phyloP scores from a whole-genome alignment of 2,113 vertebrate species.

The Grus americana region DNA sequence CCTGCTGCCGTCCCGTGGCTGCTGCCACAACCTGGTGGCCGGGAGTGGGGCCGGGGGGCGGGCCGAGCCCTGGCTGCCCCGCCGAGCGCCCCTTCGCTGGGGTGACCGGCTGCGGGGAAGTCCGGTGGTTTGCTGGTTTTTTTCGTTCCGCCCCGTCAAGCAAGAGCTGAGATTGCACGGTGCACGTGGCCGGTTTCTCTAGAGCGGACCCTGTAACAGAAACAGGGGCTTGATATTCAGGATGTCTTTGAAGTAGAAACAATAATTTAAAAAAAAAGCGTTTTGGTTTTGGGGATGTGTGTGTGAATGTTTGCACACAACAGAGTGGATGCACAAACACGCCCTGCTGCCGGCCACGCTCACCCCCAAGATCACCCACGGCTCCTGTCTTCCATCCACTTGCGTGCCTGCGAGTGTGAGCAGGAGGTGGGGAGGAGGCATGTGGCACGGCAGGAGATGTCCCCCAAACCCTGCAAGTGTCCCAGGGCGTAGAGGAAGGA shows the following conservation, averaged over 20 bases:
- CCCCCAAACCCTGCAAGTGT: background rate
- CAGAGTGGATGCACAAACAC: background rate
- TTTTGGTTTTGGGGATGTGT: too few relatives aligned
- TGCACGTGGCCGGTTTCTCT: background rate
- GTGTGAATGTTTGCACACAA: background rate
- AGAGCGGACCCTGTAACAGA: too few relatives aligned
- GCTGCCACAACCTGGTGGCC: background rate
- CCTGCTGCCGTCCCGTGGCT: background rate
- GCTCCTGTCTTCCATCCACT: background rate
- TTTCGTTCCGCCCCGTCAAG: background rate
- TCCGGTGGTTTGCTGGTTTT: background rate
- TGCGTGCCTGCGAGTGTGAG: background rate
- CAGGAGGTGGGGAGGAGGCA: too few relatives aligned
- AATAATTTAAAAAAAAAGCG: accelerated
- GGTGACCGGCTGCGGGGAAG: background rate
- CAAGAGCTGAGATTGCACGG: background rate
- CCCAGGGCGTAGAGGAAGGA: accelerated
- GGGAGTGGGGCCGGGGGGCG: background rate
- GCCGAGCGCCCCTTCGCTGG: background rate
- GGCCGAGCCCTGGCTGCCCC: background rate
- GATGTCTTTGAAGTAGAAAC: background rate
- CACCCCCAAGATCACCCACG: background rate
- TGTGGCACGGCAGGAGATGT: background rate
- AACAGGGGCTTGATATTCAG: accelerated
- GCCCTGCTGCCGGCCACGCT: background rate